Evolutionary conservation across 2,888 invertebrate genomes (phyloP).

Genomic region (Drosophila emarginata): DNA sequence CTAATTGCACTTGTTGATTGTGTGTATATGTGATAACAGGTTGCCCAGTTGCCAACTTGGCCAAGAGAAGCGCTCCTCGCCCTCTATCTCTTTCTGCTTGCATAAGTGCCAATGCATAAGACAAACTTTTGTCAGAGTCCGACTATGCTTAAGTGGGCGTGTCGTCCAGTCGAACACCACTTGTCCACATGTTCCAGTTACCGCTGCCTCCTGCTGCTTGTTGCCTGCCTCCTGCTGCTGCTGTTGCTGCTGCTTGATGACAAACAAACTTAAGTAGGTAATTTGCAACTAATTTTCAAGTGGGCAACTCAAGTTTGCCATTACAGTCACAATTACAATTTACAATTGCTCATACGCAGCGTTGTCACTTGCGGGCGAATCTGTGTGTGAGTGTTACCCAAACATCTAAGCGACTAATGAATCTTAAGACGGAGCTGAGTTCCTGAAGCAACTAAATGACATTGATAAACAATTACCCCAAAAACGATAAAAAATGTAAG

Average conservation of each 20-base stretch:
- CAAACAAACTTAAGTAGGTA: constrained; percentile 76
- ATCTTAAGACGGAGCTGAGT: neutral
- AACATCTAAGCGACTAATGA: neutral
- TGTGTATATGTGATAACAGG: constrained; percentile 62
- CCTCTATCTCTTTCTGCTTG: constrained; percentile 39
- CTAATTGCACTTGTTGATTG: constrained; percentile 76
- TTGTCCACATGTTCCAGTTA: constrained; percentile 64
- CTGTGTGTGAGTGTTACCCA: neutral
- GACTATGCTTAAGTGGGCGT: constrained; percentile 54
- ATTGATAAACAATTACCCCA: too few relatives aligned
- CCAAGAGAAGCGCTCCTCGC: neutral
- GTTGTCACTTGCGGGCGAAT: constrained; percentile 19
- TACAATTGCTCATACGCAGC: constrained; percentile 44
- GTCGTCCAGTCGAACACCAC: constrained; percentile 62
- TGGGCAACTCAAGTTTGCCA: constrained; percentile 54
- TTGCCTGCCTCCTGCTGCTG: neutral
- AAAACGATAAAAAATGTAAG: too few relatives aligned
- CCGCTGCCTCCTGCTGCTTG: constrained; percentile 4
- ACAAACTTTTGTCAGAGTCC: constrained; percentile 62
- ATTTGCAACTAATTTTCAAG: constrained; percentile 76
- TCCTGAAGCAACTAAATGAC: neutral
- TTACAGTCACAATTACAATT: constrained; percentile 28
- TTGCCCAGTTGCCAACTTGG: constrained; percentile 28
- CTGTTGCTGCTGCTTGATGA: constrained; percentile 33
- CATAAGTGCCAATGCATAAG: constrained; percentile 70